Evolutionary conservation across 2,797 vertebrate species (phyloP), one percentile per base, ranked within the genome.

Genomic region (Neomorphus geoffroyi): DNA sequence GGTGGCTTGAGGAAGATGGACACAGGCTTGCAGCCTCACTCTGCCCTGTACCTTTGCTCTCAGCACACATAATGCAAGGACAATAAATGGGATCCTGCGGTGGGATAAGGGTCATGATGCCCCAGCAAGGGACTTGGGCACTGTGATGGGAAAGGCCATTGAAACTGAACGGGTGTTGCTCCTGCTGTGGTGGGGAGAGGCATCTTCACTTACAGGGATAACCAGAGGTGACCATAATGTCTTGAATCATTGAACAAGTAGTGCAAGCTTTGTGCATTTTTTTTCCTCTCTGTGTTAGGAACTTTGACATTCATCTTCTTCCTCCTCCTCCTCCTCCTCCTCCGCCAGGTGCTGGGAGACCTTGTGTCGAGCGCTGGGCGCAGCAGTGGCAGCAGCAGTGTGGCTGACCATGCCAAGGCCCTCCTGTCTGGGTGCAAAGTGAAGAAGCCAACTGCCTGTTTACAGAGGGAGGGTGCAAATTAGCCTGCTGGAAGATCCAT

Each of bases 401-500:
- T 37, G 70, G 77, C 53, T 53, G 62, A 46, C 51, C 15, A n/a
- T 48, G 82, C 90, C 24, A 13, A 23, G 75, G 81, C 82, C 65
- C 82, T 86, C 84, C 75, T 0, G 10, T 65, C 64, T 37, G 88
- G 93, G 70, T 71, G 78, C 85, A 33, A 84, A 92, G 82, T 32
- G 71, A 81, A 86, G 92, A 7, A 10, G 11, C 64, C 82, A 70
- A 37, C 80, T 37, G 88, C 60, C 32, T 85, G 83, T 92, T 94
- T 90, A 43, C 93, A 89, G 86, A 18, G 67, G 78, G 73, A 88
- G 80, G 86, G 86, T 92, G 94, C 83, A 92, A 95, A 94, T 83
- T 69, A 80, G 45, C 86, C 88, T 87, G 71, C 83, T 56, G 78
- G 74, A 95, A 95, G 84, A 92, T 86, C 73, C 0, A 10, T 14